Evolutionary conservation across 53 echinoderm and acorn worm genomes (phyloP).

Genomic region (Mesocentrotus franciscanus): DNA sequence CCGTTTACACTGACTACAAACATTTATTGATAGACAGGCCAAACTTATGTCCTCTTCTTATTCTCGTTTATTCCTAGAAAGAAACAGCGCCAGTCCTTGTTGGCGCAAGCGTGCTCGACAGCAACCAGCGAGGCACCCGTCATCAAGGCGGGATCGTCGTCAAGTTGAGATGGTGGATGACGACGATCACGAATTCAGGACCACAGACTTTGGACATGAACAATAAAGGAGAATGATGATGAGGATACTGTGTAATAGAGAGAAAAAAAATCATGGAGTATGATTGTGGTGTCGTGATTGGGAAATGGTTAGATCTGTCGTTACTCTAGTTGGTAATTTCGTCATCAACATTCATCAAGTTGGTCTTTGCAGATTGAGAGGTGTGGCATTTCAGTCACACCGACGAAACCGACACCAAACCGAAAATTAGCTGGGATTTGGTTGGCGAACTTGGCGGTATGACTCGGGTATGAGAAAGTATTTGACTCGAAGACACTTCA

Average conservation of each 20-base stretch:
- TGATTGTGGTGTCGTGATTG: background rate
- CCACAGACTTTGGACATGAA: constrained; percentile 22
- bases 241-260: background rate
- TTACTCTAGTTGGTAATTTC: background rate
- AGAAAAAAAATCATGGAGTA: background rate
- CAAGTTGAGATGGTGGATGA: constrained; percentile 57
- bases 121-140: constrained; percentile 54
- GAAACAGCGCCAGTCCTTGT: constrained; percentile 62
- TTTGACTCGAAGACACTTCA: too few relatives aligned
- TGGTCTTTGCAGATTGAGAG: background rate
- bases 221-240: background rate
- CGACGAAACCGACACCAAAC: too few relatives aligned
- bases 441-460: too few relatives aligned
- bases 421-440: too few relatives aligned
- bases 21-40: too few relatives aligned
- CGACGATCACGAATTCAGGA: constrained; percentile 19
- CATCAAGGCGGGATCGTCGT: constrained; percentile 18
- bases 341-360: background rate
- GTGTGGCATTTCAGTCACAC: background rate
- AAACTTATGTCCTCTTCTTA: too few relatives aligned
- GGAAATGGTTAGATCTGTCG: background rate
- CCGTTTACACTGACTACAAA: too few relatives aligned
- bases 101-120: constrained; percentile 54
- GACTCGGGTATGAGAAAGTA: too few relatives aligned
- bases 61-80: constrained; percentile 61